Evolutionary conservation across 2,888 invertebrate species (phyloP).

Genomic region (Bibio marci): DNA sequence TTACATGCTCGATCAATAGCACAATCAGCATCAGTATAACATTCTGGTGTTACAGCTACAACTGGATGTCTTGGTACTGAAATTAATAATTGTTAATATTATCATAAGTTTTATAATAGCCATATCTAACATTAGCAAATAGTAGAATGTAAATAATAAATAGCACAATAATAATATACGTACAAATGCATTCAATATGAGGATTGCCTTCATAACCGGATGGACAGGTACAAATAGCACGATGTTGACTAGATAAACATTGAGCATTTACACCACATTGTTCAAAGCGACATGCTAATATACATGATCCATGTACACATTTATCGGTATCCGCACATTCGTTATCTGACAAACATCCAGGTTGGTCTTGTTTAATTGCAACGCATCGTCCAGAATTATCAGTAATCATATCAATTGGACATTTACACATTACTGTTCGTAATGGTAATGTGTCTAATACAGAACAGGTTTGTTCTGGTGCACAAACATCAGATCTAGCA

Average conservation of each 20-base stretch:
- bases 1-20: conserved; percentile 53
- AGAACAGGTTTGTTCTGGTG: conserved; percentile 58
- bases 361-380: conserved; percentile 33
- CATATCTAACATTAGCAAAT: conserved; percentile 2
- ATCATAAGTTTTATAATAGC: conserved; percentile 1
- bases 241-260: conserved; percentile 58
- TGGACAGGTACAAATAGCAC: conserved; percentile 62
- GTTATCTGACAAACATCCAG: conserved; percentile 50
- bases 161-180: neutral
- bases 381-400: conserved; percentile 58
- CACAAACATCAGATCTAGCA: conserved; percentile 50
- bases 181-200: conserved; percentile 47
- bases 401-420: conserved; percentile 63
- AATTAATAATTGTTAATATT: conserved; percentile 1
- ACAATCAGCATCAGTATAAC: conserved; percentile 64
- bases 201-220: conserved; percentile 63
- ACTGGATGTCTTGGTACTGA: conserved; percentile 18
- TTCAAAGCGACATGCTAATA: conserved; percentile 61
- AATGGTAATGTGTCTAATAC: conserved; percentile 63
- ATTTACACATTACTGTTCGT: conserved; percentile 72
- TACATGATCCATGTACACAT: conserved; percentile 58
- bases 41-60: conserved; percentile 38
- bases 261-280: conserved; percentile 70
- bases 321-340: conserved; percentile 60
- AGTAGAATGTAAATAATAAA: conserved; percentile 1